phyloP scores from a whole-genome alignment of 1,140 invertebrate genomes.

The Drosophila aff. region DNA sequence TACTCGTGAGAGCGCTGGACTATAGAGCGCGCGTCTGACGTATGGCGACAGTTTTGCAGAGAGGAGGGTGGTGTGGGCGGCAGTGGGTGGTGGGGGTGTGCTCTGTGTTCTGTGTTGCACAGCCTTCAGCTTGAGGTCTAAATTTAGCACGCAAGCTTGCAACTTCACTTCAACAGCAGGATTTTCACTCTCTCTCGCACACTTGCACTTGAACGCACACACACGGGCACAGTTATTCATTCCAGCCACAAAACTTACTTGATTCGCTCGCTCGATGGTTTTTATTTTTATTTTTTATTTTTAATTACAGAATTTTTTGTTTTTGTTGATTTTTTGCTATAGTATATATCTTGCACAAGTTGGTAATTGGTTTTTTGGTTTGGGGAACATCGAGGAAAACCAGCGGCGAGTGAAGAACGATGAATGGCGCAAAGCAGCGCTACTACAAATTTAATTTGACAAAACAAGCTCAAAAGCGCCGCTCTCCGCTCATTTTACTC shows the following conservation, averaged over 20 bases:
- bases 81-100: slow-evolving; percentile 50
- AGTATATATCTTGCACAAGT: slow-evolving; percentile 6
- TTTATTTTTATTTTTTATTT: not conserved
- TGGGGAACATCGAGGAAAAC: slow-evolving; percentile 54
- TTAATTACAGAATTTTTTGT: slow-evolving; percentile 15
- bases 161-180: slow-evolving; percentile 61
- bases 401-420: slow-evolving; percentile 73
- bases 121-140: slow-evolving; percentile 79
- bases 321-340: slow-evolving; percentile 3
- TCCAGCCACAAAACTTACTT: slow-evolving; percentile 62
- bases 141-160: slow-evolving; percentile 79
- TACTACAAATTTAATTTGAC: slow-evolving; percentile 75
- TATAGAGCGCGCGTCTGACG: slow-evolving; percentile 52
- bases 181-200: slow-evolving; percentile 32
- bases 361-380: slow-evolving; percentile 14
- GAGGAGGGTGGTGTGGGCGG: slow-evolving; percentile 53
- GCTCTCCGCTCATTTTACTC: slow-evolving; percentile 27
- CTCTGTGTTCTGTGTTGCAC: slow-evolving; percentile 64
- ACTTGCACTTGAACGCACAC: slow-evolving; percentile 4
- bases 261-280: slow-evolving; percentile 29
- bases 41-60: slow-evolving; percentile 56
- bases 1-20: slow-evolving; percentile 26
- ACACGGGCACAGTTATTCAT: slow-evolving; percentile 30
- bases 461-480: slow-evolving; percentile 59
- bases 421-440: slow-evolving; percentile 58